Conservation (phyloP, 2,888 invertebrate species). For the Eupithecia abbreviata region DNA sequence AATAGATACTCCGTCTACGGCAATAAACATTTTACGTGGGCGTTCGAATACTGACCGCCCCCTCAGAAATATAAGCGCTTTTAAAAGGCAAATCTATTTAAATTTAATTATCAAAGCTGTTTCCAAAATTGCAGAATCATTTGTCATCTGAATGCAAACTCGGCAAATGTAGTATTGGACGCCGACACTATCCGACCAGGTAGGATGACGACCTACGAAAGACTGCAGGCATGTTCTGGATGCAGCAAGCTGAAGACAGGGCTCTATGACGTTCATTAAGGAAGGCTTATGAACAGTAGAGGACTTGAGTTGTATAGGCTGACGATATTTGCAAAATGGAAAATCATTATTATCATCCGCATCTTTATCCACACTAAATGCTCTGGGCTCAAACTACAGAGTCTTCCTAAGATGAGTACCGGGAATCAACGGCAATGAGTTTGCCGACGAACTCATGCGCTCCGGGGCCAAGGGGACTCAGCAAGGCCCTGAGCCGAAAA, state of each 20-base stretch:
- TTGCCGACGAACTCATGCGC: no score
- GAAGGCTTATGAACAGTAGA: not conserved
- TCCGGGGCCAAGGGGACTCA: no score
- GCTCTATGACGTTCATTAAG: not conserved
- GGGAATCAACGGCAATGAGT: no score
- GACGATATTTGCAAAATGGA: not conserved
- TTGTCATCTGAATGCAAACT: not conserved
- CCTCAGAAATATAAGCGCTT: not conserved
- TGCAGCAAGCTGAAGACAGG: not conserved
- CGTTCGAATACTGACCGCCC: not conserved
- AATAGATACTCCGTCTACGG: not conserved
- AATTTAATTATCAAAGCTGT: not conserved
- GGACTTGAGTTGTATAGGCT: not conserved
- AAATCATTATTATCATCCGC: not conserved
- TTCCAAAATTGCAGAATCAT: not conserved
- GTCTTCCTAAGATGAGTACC: no score
- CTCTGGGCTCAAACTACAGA: no score
- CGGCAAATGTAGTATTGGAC: not conserved
- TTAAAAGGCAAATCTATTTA: not conserved
- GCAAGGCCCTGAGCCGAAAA: no score
- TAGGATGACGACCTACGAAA: not conserved
- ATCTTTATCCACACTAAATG: not conserved
- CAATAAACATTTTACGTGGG: conserved; percentile 3
- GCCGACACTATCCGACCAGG: not conserved
- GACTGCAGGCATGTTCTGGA: not conserved